Base-by-base conservation (phyloP, 1,140 invertebrate genomes). In the Scylla paramamosain region DNA sequence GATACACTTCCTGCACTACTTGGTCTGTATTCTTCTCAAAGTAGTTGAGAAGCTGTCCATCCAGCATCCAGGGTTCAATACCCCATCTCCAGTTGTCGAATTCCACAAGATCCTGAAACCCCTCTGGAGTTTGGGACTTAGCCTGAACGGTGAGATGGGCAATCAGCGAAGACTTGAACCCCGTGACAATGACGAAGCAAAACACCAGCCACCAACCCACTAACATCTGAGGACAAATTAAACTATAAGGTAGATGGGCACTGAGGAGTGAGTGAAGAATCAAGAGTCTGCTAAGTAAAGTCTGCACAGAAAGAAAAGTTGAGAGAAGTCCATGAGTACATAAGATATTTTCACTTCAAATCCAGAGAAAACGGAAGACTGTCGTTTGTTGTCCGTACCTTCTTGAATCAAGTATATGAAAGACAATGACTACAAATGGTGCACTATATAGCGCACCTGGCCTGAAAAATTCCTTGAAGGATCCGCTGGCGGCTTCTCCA, bases 151-250 rank as follows among this genome's bases (percentile, higher is more conserved):
- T 90, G 8, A 90, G 88, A 46, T 90, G 88, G 45, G 88, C 88
- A 4, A 90, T 28, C 32, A 90, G 88, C 10, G 88, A 90, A 28
- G 88, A 90, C 88, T 45, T 45, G 88, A 45, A 90, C 32, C 88
- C 88, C 31, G 88, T 90, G 6, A 32, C 25, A n/a, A 90, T 90
- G 7, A 90, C 25, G 29, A 90, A 32, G 39, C 88, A 90, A 32
- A 92, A 92, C 16, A 92, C 67, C 16, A 92, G 67, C 91, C 91
- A 92, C 29, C 67, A 92, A 4, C 91, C 91, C 29, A 83, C 91
- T 20, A 92, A 20, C 32, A 92, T 83, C 91, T 92, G 91, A 14
- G 12, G 28, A 4, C 1, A 45, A 39, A 39, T 39, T 39, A 39
- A 39, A 1, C 39, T 39, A 1, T 39, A 31, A 45, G 52, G 1